Evolutionary conservation across 2,113 vertebrate species (phyloP).

Genomic region (Coreoperca whiteheadi): DNA sequence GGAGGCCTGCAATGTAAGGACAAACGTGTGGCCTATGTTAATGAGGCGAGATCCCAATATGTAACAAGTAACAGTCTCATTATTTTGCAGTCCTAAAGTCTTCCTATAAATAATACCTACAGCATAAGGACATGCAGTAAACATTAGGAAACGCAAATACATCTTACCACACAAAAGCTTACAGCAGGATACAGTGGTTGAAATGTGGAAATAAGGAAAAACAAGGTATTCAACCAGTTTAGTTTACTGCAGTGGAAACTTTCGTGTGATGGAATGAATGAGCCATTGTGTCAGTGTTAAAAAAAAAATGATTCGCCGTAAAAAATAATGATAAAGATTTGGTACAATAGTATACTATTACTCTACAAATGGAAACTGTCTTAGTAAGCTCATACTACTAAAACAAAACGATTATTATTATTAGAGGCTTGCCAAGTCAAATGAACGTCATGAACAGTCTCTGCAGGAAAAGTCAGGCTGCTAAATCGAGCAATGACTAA

Average conservation of each 20-base stretch:
- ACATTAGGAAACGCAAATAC: background rate
- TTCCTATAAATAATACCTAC: background rate
- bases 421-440: background rate
- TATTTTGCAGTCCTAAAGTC: background rate
- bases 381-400: fast-evolving
- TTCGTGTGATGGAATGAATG: constrained; percentile 70
- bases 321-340: background rate
- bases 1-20: background rate
- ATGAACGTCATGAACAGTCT: constrained; percentile 13
- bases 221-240: background rate
- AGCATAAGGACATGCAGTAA: background rate
- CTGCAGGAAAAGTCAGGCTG: constrained; percentile 59
- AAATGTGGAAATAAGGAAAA: constrained; percentile 21
- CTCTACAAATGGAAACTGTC: fast-evolving
- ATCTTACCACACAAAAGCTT: background rate
- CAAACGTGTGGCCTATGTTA: background rate
- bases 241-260: constrained; percentile 63
- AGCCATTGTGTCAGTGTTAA: constrained; percentile 62
- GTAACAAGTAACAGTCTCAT: background rate
- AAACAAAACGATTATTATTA: background rate
- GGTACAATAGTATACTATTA: fast-evolving
- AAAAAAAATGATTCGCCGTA: constrained; percentile 8
- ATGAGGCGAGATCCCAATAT: background rate
- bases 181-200: constrained; percentile 8
- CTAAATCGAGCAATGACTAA: constrained; percentile 65